These are phyloP conservation scores for Diachrysia chrysitis DNA, from an alignment of 2,888 invertebrate species.

Conservation along the genomic window DNA sequence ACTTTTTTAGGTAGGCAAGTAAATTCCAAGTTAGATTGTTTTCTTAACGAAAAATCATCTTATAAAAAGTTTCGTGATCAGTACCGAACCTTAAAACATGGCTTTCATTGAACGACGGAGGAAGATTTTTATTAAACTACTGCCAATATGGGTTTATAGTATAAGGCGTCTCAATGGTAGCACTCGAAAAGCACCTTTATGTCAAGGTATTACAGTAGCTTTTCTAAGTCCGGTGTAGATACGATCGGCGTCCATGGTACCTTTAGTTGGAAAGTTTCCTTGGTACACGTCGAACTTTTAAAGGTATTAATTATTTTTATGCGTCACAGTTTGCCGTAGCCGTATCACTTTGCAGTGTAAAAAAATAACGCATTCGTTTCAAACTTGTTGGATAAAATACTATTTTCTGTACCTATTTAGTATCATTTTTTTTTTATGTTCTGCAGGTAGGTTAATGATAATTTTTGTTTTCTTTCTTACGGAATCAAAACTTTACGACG, in stretches of 20 bases:
- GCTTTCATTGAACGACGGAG: conserved; percentile 23
- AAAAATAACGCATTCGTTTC: too few species aligned
- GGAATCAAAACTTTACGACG: too few species aligned
- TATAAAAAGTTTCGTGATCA: conserved; percentile 50
- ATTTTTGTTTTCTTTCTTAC: too few species aligned
- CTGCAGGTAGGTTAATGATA: too few species aligned
- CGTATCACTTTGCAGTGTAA: neutral
- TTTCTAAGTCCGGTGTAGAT: neutral
- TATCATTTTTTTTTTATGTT: too few species aligned
- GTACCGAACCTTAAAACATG: conserved; percentile 26
- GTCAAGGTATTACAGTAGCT: neutral
- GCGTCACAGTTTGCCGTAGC: conserved; percentile 4
- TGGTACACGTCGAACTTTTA: neutral
- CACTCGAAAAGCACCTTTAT: neutral
- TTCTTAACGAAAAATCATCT: conserved; percentile 47
- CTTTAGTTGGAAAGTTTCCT: neutral
- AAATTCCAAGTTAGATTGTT: conserved; percentile 59
- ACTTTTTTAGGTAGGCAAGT: conserved; percentile 46
- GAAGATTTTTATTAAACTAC: conserved; percentile 20
- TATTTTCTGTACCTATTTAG: too few species aligned
- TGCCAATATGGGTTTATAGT: neutral
- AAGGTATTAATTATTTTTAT: conserved; percentile 4
- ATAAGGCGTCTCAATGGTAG: neutral
- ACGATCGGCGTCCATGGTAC: neutral
- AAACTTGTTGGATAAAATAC: neutral